Evolutionary conservation across 2,113 vertebrate genomes (phyloP).

Genomic region (Myiozetetes cayanensis): DNA sequence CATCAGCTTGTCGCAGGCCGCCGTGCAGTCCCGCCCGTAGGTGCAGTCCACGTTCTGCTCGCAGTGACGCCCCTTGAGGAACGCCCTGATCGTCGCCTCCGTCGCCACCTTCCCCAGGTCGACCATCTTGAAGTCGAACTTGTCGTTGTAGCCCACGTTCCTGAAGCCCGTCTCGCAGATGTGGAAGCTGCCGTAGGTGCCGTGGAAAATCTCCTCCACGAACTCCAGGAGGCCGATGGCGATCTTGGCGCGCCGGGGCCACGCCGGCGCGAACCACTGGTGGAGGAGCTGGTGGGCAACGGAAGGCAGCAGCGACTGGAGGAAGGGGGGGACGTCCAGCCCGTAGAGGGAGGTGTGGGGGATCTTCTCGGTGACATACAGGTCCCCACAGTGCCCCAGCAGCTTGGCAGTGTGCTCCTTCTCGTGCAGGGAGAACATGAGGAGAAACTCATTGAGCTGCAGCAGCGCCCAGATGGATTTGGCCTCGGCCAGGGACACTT

Average conservation of each 20-base stretch:
- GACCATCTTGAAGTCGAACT: conserved; percentile 92
- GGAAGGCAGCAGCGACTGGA: conserved; percentile 82
- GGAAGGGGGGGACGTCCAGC: conserved; percentile 77
- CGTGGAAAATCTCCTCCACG: conserved; percentile 95
- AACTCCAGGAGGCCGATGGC: conserved; percentile 94
- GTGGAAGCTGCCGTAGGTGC: conserved; percentile 90
- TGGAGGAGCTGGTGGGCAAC: conserved; percentile 79
- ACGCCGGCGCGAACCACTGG: conserved; percentile 91
- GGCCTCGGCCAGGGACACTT: conserved; percentile 92
- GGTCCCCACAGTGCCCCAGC: conserved; percentile 91
- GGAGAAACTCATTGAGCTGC: conserved; percentile 90
- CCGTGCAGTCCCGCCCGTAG: conserved; percentile 87
- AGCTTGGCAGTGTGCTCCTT: conserved; percentile 89
- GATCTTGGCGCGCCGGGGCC: conserved; percentile 90
- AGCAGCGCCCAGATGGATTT: conserved; percentile 95
- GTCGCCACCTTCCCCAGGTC: conserved; percentile 88
- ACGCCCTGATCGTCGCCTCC: conserved; percentile 82
- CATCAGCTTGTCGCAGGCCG: conserved; percentile 88
- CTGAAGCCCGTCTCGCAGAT: conserved; percentile 87
- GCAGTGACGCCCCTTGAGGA: conserved; percentile 87
- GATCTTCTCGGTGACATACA: conserved; percentile 88
- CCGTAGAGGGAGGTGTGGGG: conserved; percentile 83
- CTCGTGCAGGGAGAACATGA: conserved; percentile 88
- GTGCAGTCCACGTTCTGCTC: conserved; percentile 91
- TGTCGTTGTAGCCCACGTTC: conserved; percentile 88